A percentile compares a stretch with the other conserved stretches of the same genome.
Conservation (phyloP, 23 tunicate genomes). For the Halocynthia roretzi region DNA sequence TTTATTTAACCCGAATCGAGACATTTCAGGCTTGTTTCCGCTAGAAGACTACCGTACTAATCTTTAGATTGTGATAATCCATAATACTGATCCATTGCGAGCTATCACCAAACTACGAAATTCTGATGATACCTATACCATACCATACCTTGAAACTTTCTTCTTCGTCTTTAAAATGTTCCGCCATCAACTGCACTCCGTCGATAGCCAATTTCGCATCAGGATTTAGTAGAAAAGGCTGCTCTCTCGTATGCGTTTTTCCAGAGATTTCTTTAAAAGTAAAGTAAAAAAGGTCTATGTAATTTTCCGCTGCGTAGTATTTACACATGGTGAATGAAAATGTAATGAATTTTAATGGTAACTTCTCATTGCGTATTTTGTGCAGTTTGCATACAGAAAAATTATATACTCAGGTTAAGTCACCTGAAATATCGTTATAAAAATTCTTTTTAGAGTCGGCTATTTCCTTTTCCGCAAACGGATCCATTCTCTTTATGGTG, state of each 20-base stretch:
- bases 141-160: slow-evolving; percentile 69
- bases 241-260: slow-evolving; percentile 22
- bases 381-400: neutral
- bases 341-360: too few species aligned
- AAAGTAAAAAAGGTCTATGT: neutral
- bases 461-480: slow-evolving; percentile 41
- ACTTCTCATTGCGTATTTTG: too few species aligned
- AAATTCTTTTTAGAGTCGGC: slow-evolving; percentile 22
- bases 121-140: too few species aligned
- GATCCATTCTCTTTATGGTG: slow-evolving; percentile 72
- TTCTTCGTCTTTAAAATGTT: slow-evolving; percentile 74
- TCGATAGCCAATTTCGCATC: slow-evolving; percentile 76
- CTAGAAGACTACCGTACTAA: too few species aligned
- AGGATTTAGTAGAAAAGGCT: slow-evolving; percentile 32
- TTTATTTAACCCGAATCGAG: too few species aligned
- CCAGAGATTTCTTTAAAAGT: slow-evolving; percentile 58
- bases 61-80: too few species aligned
- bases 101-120: too few species aligned
- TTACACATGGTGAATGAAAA: too few species aligned
- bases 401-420: neutral
- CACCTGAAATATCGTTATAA: slow-evolving; percentile 66
- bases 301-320: too few species aligned
- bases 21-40: too few species aligned
- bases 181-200: slow-evolving; percentile 81
- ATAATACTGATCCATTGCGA: too few species aligned